Evolutionary conservation across 2,797 vertebrate species (phyloP).

Genomic region (Natrix natrix): DNA sequence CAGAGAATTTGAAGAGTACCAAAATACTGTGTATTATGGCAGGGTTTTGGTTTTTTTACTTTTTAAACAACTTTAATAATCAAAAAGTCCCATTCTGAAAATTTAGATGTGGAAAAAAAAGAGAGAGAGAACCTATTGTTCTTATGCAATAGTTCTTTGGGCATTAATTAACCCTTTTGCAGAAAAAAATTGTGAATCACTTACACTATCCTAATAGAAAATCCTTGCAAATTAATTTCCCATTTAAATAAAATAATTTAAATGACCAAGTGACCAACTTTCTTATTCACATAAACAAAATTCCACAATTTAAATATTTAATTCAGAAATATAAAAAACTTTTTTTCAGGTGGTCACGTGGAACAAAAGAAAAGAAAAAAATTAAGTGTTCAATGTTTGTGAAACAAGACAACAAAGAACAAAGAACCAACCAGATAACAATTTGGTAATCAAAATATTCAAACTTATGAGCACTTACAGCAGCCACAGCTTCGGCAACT

Average conservation of each 20-base stretch:
- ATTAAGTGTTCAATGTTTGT: not conserved
- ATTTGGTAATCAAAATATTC: not conserved
- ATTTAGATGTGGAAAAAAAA: not conserved
- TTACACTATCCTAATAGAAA: not conserved
- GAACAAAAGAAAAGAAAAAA: not conserved
- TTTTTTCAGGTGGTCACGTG: not conserved
- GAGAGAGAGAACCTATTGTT: not conserved
- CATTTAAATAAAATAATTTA: not conserved
- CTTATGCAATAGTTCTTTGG: not conserved
- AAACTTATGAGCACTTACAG: constrained; percentile 80
- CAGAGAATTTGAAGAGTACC: not conserved
- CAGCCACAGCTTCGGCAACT: constrained; percentile 94
- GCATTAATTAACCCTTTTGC: not conserved
- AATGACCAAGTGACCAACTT: not conserved
- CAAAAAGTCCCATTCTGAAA: not conserved
- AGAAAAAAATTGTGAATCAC: not conserved
- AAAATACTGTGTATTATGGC: not conserved
- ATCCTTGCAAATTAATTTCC: not conserved
- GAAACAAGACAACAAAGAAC: not conserved
- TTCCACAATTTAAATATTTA: not conserved
- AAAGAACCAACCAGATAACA: not conserved
- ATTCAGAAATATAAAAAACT: not conserved
- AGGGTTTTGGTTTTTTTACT: not conserved
- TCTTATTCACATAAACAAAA: not conserved
- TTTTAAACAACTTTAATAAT: not conserved